Base-by-base conservation (phyloP, 2,888 invertebrate species). In the Macrosoma leucophasiata region DNA sequence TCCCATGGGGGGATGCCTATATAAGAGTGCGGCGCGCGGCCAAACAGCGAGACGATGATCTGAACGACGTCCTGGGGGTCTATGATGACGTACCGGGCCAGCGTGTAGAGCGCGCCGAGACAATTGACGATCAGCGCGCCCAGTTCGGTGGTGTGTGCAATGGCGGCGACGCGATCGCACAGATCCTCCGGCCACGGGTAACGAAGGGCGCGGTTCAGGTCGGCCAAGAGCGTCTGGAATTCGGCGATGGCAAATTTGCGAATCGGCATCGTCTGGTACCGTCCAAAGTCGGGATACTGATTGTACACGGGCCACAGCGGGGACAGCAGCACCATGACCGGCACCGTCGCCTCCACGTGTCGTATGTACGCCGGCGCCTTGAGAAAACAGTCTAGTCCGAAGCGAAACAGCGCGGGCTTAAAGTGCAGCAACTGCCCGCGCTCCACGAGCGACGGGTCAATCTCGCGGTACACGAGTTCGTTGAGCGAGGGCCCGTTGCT, bases 161-260 rank as follows among this genome's bases (percentile, higher is more conserved):
- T 29, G 17, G 17, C 13, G 10, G 14, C 14, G 22, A 22, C 29
- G 3, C 29, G 29, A 22, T 22, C 29, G 12, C 22, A 29, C 22
- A 29, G 22, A 29, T 29, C 29, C 15, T 29, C 29, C 15, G 29
- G 29, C 29, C 22, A 29, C 11, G 29, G 29, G 13, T 29, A 22
- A 7, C 13, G 29, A 7, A 21, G 4, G 15, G 22, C 14, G 15
- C 29, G 22, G 11, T 29, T 29, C 22, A 29, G 15, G 22, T 29
- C 29, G 21, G 29, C 29, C 29, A 29, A 29, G 14, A 29, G 29
- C 7, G 22, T 29, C 9, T 29, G 29, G n/a, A 29, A 22, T 7
- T 29, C 29, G 11, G 14, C 15, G 7, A 29, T 14, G 22, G 13
- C 9, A 29, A 29, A 29, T 10, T 29, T 15, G 2, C 22, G 29